Percentiles rank a stretch among this genome's conserved stretches.
These are phyloP conservation scores for Platygyra sinensis DNA, from an alignment of 64 coral and sea anemone genomes.

Conservation along the genomic window DNA sequence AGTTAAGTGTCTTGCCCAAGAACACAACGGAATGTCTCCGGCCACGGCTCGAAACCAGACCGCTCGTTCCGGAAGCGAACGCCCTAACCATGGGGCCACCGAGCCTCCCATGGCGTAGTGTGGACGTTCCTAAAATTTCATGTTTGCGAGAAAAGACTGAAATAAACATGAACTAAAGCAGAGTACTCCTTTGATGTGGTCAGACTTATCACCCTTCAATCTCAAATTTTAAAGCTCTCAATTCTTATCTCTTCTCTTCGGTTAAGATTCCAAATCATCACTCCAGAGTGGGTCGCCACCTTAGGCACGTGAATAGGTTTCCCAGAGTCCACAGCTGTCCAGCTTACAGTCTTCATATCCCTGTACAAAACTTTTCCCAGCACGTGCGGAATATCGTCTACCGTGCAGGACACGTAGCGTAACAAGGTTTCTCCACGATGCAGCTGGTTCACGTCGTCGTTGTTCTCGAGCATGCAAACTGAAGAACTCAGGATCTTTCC, in stretches of 20 bases:
- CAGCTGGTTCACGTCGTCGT: constrained; percentile 65
- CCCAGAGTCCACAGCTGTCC: constrained; percentile 89
- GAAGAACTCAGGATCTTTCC: constrained; percentile 74
- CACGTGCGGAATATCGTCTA: constrained; percentile 82
- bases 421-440: constrained; percentile 83
- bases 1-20: too few species aligned
- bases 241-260: constrained; percentile 71
- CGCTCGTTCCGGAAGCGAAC: too few species aligned
- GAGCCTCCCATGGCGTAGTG: too few species aligned
- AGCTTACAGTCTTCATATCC: constrained; percentile 90
- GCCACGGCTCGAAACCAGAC: too few species aligned
- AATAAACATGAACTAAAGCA: too few species aligned
- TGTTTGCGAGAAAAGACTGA: too few species aligned
- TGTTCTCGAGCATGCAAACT: constrained; percentile 88
- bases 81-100: too few species aligned
- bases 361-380: constrained; percentile 87
- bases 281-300: constrained; percentile 77
- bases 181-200: too few species aligned
- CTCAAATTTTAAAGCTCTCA: neutral
- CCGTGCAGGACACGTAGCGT: constrained; percentile 80
- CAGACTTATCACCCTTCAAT: neutral
- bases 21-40: too few species aligned
- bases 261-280: constrained; percentile 81
- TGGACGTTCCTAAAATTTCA: too few species aligned
- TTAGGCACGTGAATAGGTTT: constrained; percentile 95